Base-by-base conservation (phyloP, 2,797 vertebrate species). In the Bradypodion pumilum region DNA sequence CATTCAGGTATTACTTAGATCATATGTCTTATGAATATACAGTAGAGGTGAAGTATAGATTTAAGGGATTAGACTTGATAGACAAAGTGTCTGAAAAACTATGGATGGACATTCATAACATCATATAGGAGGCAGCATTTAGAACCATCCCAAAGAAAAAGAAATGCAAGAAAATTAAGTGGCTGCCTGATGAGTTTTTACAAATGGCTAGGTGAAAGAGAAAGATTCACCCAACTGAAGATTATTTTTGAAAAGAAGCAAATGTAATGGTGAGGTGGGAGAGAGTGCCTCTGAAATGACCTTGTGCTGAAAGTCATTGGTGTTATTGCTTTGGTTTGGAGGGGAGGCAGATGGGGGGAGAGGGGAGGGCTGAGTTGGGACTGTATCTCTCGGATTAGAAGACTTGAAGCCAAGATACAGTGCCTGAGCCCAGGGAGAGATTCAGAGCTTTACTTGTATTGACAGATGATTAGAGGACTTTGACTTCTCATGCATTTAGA, bases 401-500 rank as follows among this genome's bases (percentile, higher is more conserved):
- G 72, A 73, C 74, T n/a, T 70, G 4, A 80, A 82, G 44, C 16
- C 62, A 37, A 91, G 27, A 87, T n/a, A 85, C 23, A 86, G 16
- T 81, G 76, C 42, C 65, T 0, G 9, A 87, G 37, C 63, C 82
- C 56, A 6, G 1, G 70, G 79, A 60, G 40, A 62, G 35, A 76
- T 74, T 82, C 74, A 70, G 68, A 88, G 82, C 66, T 81, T 86
- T 81, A 16, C 5, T 29, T 85, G 16, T 81, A 85, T 4, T 85
- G 81, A 86, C 62, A 86, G 90, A 86, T 78, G 84, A 79, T 62
- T 68, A 65, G 70, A 86, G 62, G 82, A 40, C 70, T 82, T 81
- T 81, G 63, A 85, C 77, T 90, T 87, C 84, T 82, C 74, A 5
- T 8, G 2, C 0, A 4, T 85, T 89, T 90, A 81, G 65, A 90